Base-by-base conservation (phyloP, 1,140 invertebrate species). In the Onthophagus taurus region DNA sequence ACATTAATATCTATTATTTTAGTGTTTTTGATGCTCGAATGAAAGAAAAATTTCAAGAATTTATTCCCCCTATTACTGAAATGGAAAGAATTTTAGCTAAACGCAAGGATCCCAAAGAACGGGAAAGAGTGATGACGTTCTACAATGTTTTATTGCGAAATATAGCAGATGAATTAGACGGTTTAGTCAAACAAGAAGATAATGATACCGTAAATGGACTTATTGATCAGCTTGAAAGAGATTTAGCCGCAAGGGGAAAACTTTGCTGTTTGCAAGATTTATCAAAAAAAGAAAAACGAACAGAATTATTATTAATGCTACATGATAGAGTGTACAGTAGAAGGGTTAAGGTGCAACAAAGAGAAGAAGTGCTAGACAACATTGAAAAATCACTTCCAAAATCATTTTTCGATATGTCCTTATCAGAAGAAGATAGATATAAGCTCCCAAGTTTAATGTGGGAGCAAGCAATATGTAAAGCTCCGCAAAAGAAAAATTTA, bases 101-200 rank as follows among this genome's bases (percentile, higher is more conserved):
- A 17, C 42, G 63, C 7, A 61, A 61, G 26, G 55, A 61, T 41
- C 60, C 60, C 0, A 43, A 53, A 39, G 60, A 65, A 48, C 44
- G 61, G 23, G 50, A 61, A 44, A 48, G 52, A 19, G 58, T 64
- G 3, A 43, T 67, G 6, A 53, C 55, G 0, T 66, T 61, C 44
- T 67, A 62, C 39, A 57, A 67, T 12, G 57, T 58, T 7, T 29
- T 67, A 2, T 24, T 68, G 26, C 51, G 57, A 47, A 65, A 64
- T 50, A 58, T 67, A 29, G 55, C 53, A 38, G 54, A 63, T 38
- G 62, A 65, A 52, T 37, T 63, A n/a, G 55, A 62, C 34, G 56
- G 55, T 47, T 50, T 42, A 31, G 19, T 58, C 12, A 26, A 43
- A 5, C 8, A 44, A 7, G 42, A 49, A 14, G 44, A 58, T 31